phyloP scores from a whole-genome alignment of 2,888 invertebrate species.

The Megamerina dolium region DNA sequence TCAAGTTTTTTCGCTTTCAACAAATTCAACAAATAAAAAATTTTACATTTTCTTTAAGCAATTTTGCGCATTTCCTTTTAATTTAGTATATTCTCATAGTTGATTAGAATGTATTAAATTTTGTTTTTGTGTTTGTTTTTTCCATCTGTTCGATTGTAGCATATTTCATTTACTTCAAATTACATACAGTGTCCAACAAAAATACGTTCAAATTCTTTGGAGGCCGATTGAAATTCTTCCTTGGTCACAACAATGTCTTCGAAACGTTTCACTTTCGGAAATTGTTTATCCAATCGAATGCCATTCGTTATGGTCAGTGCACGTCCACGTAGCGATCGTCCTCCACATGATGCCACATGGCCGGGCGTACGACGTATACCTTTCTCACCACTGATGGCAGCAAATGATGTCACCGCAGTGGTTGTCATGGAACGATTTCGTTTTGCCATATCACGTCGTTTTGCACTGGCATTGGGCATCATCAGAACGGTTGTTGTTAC shows the following conservation, averaged over 20 bases:
- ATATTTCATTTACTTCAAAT: no score
- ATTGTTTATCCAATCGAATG: conserved; percentile 9
- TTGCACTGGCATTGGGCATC: conserved; percentile 17
- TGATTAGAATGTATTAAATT: no score
- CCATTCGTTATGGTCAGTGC: conserved; percentile 26
- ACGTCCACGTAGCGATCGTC: conserved; percentile 22
- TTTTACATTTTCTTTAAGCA: no score
- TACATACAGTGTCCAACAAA: no score
- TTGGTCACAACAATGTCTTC: conserved; percentile 42
- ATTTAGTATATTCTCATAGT: no score
- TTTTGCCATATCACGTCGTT: conserved; percentile 35
- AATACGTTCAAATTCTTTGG: conserved; percentile 38
- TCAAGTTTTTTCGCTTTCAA: no score
- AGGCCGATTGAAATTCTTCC: conserved; percentile 37
- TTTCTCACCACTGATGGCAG: no score
- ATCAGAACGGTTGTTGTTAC: no score
- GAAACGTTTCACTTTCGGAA: conserved; percentile 26
- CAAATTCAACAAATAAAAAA: no score
- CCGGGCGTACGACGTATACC: conserved; percentile 11
- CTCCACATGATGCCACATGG: conserved; percentile 13
- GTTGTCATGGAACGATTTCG: conserved; percentile 36
- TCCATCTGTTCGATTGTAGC: no score
- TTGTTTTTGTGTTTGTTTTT: no score
- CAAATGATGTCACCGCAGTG: not conserved
- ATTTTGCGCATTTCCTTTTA: no score